Base-by-base conservation (phyloP, 2,797 vertebrate genomes). In the Sebastes nivosus region DNA sequence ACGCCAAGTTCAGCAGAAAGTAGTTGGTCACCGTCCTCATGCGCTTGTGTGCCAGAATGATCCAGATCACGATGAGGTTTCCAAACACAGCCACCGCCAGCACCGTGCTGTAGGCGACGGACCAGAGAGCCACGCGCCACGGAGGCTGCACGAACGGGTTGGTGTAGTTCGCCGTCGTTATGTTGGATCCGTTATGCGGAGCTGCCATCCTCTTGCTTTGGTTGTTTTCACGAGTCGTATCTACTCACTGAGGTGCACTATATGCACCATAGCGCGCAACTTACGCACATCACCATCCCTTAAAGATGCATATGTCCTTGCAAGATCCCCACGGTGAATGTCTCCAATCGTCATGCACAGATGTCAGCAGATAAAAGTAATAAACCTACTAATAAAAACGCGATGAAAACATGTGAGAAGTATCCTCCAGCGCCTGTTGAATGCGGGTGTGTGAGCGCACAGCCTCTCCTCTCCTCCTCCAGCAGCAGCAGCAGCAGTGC, bases 1-100 rank as follows among this genome's bases (percentile, higher is more conserved):
- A 98, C 14, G 98, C 98, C 93, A 99, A 85, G 89, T 99, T 99
- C 3, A 99, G 94, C 75, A 99, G 90, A 89, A 99, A 99, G 90
- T 97, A 99, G 89, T 99, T 99, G 55, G 98, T 99, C 85, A 99
- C 98, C 0, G 98, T 99, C 87, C 98, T 95, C 98, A 99, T 99
- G 25, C 97, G 96, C 72, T 98, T 98, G 94, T 99, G 98, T 9
- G 98, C 98, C 54, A 99, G 89, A 75, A 99, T 98, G 93, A 99
- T 99, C 98, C 98, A 99, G 63, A 99, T 98, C 25, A 99, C 98
- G 25, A 98, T 94, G 50, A 98, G 92, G 87, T 99, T 99, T 8
- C 98, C 98, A 30, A 98, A 97, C 81, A 99, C 97, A 0, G 98
- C 98, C 89, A 98, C 97, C 0, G 97, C 96, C 90, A 99, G 95